Conservation (phyloP, 1,140 invertebrate genomes). For the Trinorchestia longiramus region DNA sequence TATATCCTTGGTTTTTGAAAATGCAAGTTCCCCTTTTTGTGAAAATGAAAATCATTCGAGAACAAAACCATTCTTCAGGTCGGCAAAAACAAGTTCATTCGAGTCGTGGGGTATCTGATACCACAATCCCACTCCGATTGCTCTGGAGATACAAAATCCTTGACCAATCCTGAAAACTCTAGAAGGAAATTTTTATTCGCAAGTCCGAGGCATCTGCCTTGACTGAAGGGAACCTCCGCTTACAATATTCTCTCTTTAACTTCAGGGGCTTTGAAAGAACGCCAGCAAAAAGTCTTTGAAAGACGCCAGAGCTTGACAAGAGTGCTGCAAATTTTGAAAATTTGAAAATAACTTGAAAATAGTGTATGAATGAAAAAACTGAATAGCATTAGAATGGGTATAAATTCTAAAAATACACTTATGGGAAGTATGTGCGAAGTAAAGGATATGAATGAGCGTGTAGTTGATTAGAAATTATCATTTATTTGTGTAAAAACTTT, state of each 20-base stretch:
- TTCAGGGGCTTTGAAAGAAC: neutral
- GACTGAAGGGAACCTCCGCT: neutral
- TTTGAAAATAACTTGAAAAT: neutral
- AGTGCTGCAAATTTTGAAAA: neutral
- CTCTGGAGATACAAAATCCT: neutral
- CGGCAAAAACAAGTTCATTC: neutral
- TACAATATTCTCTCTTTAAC: slow-evolving; percentile 1
- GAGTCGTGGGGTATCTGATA: neutral
- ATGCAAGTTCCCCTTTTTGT: neutral
- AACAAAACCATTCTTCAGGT: neutral
- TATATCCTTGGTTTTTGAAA: neutral
- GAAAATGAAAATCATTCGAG: neutral
- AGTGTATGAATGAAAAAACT: neutral
- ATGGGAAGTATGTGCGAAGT: neutral
- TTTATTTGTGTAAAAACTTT: neutral
- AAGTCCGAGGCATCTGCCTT: neutral
- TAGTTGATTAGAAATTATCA: neutral
- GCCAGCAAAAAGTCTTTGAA: neutral
- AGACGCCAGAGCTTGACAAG: neutral
- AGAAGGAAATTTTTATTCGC: neutral
- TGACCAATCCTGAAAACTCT: neutral
- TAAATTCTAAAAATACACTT: neutral
- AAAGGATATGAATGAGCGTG: neutral
- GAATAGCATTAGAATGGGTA: neutral
- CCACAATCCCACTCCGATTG: neutral